A percentile compares a stretch with the other conserved stretches of the same genome.
Conservation (phyloP, 2,797 vertebrate genomes). For the Glossophaga mutica region DNA sequence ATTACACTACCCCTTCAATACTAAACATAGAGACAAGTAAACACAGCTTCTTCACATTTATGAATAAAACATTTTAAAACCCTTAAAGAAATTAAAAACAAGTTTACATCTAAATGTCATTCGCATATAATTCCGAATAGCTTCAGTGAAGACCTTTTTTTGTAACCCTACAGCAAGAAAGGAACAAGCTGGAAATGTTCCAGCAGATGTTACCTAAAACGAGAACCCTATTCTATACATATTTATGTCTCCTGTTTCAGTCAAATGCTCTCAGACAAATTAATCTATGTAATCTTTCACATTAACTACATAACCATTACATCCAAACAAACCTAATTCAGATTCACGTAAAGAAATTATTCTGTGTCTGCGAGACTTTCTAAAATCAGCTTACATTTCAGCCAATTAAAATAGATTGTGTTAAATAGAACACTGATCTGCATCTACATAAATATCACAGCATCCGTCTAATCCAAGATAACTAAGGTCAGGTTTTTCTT, state of each 20-base stretch:
- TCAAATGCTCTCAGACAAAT: conserved; percentile 61
- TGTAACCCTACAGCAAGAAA: conserved; percentile 56
- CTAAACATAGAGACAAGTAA: conserved; percentile 41
- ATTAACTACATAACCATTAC: conserved; percentile 50
- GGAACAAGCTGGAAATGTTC: conserved; percentile 56
- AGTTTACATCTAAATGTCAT: conserved; percentile 55
- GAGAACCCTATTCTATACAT: conserved; percentile 60
- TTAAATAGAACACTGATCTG: conserved; percentile 59
- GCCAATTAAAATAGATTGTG: conserved; percentile 59
- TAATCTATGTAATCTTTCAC: conserved; percentile 62
- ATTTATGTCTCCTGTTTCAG: conserved; percentile 55
- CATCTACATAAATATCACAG: conserved; percentile 62
- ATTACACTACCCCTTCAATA: conserved; percentile 26
- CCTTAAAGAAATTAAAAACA: conserved; percentile 41
- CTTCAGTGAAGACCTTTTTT: conserved; percentile 31
- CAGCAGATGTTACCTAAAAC: conserved; percentile 69
- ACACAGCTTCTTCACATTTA: conserved; percentile 33
- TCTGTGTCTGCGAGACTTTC: conserved; percentile 62
- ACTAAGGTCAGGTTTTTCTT: conserved; percentile 64
- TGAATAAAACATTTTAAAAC: conserved; percentile 38
- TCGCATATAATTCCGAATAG: conserved; percentile 29
- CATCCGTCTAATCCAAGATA: conserved; percentile 35
- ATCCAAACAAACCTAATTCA: conserved; percentile 58
- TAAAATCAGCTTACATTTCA: conserved; percentile 67
- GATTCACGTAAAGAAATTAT: conserved; percentile 65